phyloP scores from a whole-genome alignment of 1,140 invertebrate species.

The Papilio dardanus region DNA sequence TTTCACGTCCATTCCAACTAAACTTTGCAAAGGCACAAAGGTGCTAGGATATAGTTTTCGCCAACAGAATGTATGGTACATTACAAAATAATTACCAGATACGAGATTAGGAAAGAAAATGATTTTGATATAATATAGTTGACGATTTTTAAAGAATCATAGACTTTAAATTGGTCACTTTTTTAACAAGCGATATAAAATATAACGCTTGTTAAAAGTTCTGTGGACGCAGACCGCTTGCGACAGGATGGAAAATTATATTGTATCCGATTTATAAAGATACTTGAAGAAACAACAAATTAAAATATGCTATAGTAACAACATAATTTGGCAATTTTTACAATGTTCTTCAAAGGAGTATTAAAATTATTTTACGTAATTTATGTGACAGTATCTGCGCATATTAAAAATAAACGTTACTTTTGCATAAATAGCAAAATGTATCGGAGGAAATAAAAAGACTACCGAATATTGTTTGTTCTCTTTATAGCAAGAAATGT shows the following conservation, averaged over 20 bases:
- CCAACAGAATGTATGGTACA: too few relatives aligned
- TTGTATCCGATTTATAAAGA: neutral
- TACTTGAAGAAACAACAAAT: neutral
- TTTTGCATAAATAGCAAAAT: neutral
- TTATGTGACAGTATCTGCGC: neutral
- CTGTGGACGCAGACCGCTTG: neutral
- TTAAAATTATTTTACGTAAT: neutral
- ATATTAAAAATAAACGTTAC: too few relatives aligned
- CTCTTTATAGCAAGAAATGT: neutral
- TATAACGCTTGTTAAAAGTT: neutral
- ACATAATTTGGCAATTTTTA: neutral
- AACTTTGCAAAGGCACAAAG: too few relatives aligned
- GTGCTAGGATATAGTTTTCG: too few relatives aligned
- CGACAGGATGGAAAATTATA: neutral
- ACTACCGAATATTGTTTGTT: neutral
- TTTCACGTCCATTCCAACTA: too few relatives aligned
- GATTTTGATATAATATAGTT: neutral
- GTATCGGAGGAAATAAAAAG: neutral
- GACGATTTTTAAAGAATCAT: neutral
- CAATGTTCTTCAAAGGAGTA: neutral
- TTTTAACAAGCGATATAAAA: slow-evolving; percentile 1
- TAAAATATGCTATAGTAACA: too few relatives aligned
- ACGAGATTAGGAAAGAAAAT: neutral
- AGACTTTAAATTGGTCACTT: slow-evolving; percentile 14
- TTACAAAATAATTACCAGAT: too few relatives aligned